phyloP scores from a whole-genome alignment of 1,140 invertebrate species.

The Drosophila insularis region DNA sequence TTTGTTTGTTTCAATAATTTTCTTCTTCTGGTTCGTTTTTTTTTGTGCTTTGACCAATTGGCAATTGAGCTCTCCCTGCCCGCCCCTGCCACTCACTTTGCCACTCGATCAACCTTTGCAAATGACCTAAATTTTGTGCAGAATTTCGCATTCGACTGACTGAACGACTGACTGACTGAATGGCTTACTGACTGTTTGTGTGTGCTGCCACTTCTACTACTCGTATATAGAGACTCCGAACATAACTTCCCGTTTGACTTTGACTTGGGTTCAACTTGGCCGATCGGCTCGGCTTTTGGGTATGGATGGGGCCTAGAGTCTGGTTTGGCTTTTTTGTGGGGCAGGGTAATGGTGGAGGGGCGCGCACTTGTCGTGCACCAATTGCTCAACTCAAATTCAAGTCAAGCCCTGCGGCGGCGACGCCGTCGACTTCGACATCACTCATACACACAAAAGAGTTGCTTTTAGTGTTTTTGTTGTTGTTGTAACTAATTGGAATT shows the following conservation, averaged over 20 bases:
- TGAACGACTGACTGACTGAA: conserved; percentile 3
- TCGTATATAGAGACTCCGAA: no score
- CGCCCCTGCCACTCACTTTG: neutral
- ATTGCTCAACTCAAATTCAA: neutral
- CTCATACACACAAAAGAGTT: conserved; percentile 25
- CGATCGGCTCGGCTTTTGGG: neutral
- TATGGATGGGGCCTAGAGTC: conserved; percentile 7
- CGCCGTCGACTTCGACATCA: conserved; percentile 7
- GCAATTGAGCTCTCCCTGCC: conserved; percentile 4
- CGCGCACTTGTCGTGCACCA: conserved; percentile 51
- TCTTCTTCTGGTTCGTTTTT: neutral
- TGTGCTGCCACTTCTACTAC: neutral
- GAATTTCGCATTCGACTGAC: conserved; percentile 40
- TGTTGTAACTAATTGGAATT: conserved; percentile 58
- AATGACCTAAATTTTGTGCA: conserved; percentile 61
- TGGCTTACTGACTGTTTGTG: neutral
- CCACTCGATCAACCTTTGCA: conserved; percentile 60
- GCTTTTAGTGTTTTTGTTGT: neutral
- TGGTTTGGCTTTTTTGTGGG: neutral
- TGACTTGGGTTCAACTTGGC: conserved; percentile 26
- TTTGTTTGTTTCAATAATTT: conserved; percentile 4
- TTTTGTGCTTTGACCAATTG: conserved; percentile 42
- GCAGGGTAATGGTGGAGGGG: no score
- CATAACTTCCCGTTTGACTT: conserved; percentile 26
- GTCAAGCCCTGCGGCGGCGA: neutral